Evolutionary conservation across 2,888 invertebrate genomes (phyloP), one percentile per base, ranked within the genome.

Genomic region (Pyrochroa serraticornis): DNA sequence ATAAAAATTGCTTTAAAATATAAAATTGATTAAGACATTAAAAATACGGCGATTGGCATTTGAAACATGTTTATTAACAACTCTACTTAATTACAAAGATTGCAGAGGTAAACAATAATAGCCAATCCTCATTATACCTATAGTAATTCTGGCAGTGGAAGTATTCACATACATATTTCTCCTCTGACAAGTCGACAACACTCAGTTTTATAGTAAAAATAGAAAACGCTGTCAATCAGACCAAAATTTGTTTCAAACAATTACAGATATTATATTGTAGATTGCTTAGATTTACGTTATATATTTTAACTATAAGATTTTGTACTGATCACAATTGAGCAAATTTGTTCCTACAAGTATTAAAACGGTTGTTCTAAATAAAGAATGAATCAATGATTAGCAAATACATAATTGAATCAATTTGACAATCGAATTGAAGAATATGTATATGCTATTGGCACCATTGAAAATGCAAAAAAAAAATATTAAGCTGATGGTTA

Each of bases 101-200:
- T 30, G 22, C 42, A 42, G 54, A 55, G 48, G 54, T 54, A 48
- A 46, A 50, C 31, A 45, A 41, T 49, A 49, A 43, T 39, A 41
- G 31, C 34, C 2, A 22, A 22, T 22, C 53, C 43, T 54, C 54
- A 47, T 35, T 13, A 38, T 49, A 51, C 51, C 45, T 45, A 45
- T 33, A 52, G 52, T 52, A 45, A 45, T 39, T 54, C 34, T 58
- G 58, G 58, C 58, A 58, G 58, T 58, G 53, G 50, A 53, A 48
- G 41, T 43, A 36, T 41, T 58, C 48, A 35, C 56, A 50, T 37
- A 53, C 38, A 53, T 36, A 44, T 49, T 49, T 53, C 42, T 44
- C 53, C 34, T 45, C 12, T 35, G 33, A 37, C 39, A 46, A 46
- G 46, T 32, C 5, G 22, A 22, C 22, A 22, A 22, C 22, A 22